Evolutionary conservation across 2,113 vertebrate genomes (phyloP), one percentile per base, ranked within the genome.

Genomic region (Oncorhynchus clarkii): DNA sequence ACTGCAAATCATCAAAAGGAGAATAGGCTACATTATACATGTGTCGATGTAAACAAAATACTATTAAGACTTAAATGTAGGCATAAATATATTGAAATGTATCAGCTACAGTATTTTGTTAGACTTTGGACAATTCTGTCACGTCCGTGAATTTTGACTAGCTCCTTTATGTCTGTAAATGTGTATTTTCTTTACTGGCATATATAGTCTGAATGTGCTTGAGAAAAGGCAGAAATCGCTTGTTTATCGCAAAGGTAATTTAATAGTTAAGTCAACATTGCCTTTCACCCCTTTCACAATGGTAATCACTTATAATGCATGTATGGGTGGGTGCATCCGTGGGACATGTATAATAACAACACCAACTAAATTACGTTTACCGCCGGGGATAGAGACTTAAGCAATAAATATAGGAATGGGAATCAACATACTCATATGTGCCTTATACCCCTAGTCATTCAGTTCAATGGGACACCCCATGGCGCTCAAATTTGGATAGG

Each of bases 361-460:
- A 86, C 85, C 88, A 89, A 87, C 86, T 84, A 87, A 83, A 89
- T 87, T 76, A 83, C 83, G 81, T 85, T 82, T 84, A 77, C 83
- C 84, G 59, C 74, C 85, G 54, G 72, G 5, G 78, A 72, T 54
- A 82, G 74, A 72, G 84, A 79, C 77, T 45, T 60, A 14, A 71
- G 39, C 77, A 86, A 86, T 87, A 89, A 86, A 88, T 45, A 45
- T 11, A 68, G 84, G 85, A 90, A 89, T 79, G 86, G 80, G 79
- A 87, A 89, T 80, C 84, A 85, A 82, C 73, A 75, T 82, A 9
- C 81, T 83, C 78, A 78, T 79, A 81, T 80, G 82, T 80, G 82
- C 80, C 78, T 85, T 77, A 85, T 73, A 86, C 82, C 78, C 79
- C 3, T 59, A 80, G 84, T 87, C 78, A 84, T 90, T 90, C 85